Percentiles rank a stretch among this genome's conserved stretches.
phyloP scores from a whole-genome alignment of 2,113 vertebrate genomes.

The Myanophis thanlyinensis region DNA sequence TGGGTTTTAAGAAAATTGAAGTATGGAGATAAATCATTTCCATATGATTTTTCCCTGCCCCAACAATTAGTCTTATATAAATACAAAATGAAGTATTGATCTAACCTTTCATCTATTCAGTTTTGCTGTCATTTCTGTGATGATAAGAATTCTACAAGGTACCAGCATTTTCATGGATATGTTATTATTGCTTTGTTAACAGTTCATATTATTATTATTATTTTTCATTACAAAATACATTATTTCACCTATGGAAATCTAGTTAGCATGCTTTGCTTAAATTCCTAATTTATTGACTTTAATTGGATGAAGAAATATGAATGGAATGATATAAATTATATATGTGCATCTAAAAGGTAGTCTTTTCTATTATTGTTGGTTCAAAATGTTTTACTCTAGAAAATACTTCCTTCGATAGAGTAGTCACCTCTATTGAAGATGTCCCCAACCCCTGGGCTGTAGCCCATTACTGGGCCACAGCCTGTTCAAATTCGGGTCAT shows the following conservation, averaged over 20 bases:
- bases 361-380: background rate
- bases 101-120: background rate
- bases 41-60: background rate
- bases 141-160: background rate
- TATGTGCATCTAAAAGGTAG: background rate
- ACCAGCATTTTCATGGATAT: background rate
- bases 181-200: background rate
- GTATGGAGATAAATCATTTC: background rate
- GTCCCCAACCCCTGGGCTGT: background rate
- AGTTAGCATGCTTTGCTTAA: background rate
- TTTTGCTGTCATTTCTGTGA: background rate
- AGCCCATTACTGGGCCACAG: background rate
- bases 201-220: background rate
- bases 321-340: background rate
- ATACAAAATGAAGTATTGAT: background rate
- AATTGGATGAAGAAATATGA: background rate
- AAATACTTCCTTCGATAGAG: background rate
- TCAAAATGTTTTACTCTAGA: background rate
- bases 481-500: background rate
- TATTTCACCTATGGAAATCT: background rate
- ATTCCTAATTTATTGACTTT: background rate
- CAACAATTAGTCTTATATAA: background rate
- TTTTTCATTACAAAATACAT: background rate
- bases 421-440: background rate
- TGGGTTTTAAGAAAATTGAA: background rate